Conservation (phyloP, 1,140 invertebrate species). For the Venustaconcha ellipsiformis region DNA sequence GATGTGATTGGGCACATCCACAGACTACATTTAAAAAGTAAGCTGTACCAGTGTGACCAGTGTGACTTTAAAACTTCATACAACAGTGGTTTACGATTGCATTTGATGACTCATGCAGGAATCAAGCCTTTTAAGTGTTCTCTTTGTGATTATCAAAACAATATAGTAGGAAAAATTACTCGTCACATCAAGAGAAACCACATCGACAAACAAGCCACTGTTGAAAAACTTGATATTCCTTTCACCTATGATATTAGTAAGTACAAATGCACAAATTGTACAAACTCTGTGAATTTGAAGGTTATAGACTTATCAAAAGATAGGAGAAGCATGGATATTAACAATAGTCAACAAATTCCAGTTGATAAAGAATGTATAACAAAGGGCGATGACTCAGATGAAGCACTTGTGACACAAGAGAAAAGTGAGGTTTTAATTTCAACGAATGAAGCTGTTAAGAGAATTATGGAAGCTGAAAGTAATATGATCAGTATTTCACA, state of each 20-base stretch:
- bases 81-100: slow-evolving; percentile 16
- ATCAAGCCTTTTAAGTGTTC: slow-evolving; percentile 25
- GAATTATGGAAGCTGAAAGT: too few species aligned
- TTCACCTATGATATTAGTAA: slow-evolving; percentile 25
- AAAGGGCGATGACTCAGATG: too few species aligned
- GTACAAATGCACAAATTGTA: slow-evolving; percentile 16
- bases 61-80: slow-evolving; percentile 26
- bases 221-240: slow-evolving; percentile 16
- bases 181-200: slow-evolving; percentile 18
- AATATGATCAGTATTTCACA: too few species aligned
- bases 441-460: too few species aligned
- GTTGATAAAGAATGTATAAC: too few species aligned
- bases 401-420: too few species aligned
- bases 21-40: slow-evolving; percentile 20
- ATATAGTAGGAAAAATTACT: slow-evolving; percentile 8
- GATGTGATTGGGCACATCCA: slow-evolving; percentile 20
- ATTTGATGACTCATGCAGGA: slow-evolving; percentile 27
- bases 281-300: slow-evolving; percentile 14
- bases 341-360: too few species aligned
- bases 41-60: slow-evolving; percentile 28
- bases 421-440: too few species aligned
- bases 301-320: slow-evolving; percentile 24
- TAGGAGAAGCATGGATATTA: too few species aligned
- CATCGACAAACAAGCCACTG: not conserved
- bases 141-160: slow-evolving; percentile 13